These are phyloP conservation scores for Nycticryphes semicollaris DNA, from an alignment of 2,113 vertebrate genomes.

Conservation along the genomic window DNA sequence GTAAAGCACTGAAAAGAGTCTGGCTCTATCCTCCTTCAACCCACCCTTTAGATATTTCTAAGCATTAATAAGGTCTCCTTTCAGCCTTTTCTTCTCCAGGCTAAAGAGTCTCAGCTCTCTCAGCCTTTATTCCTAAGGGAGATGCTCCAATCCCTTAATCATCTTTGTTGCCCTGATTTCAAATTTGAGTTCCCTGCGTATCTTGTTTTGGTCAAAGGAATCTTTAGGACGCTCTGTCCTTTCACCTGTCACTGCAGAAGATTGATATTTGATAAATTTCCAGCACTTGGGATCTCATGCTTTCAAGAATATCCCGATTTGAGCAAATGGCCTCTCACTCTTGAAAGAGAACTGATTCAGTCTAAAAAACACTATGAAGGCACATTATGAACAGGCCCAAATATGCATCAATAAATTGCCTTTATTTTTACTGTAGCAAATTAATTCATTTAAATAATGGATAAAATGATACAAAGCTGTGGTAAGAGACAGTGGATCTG, in stretches of 20 bases:
- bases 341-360: not conserved
- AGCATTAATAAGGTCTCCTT: too few relatives aligned
- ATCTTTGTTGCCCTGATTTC: too few relatives aligned
- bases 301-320: not conserved
- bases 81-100: too few relatives aligned
- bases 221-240: not conserved
- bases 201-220: not conserved
- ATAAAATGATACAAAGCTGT: not conserved
- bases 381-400: not conserved
- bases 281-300: not conserved
- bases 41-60: too few relatives aligned
- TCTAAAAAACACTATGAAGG: not conserved
- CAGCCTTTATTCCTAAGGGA: too few relatives aligned
- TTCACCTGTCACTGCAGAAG: not conserved
- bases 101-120: too few relatives aligned
- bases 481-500: not conserved
- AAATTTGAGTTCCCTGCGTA: accelerated
- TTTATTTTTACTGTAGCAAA: not conserved
- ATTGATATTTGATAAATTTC: not conserved
- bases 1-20: too few relatives aligned
- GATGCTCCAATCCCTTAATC: too few relatives aligned
- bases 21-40: too few relatives aligned
- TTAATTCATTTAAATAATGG: not conserved
- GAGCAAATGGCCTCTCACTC: not conserved
- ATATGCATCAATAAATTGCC: not conserved